phyloP scores from a whole-genome alignment of 1,140 invertebrate genomes.

The Hyposmocoma kahamanoa region DNA sequence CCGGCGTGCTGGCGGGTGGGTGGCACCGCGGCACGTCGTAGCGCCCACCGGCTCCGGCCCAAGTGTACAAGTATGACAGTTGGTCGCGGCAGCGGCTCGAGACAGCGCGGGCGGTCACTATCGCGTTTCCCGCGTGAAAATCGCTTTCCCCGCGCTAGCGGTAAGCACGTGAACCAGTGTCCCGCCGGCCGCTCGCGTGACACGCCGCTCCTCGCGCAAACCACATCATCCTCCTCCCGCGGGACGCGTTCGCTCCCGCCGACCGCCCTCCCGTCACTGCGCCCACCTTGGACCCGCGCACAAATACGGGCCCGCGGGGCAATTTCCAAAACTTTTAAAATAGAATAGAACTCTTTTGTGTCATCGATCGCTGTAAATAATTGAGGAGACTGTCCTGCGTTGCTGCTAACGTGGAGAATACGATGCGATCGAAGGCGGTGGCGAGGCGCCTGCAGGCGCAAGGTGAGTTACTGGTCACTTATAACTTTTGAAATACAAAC shows the following conservation, averaged over 20 bases:
- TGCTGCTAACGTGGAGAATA: slow-evolving; percentile 34
- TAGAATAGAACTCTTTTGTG: slow-evolving; percentile 21
- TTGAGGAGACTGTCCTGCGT: slow-evolving; percentile 41
- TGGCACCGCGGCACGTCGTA: not conserved
- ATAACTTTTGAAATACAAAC: slow-evolving; percentile 11
- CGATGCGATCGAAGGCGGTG: slow-evolving; percentile 74
- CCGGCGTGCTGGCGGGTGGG: not conserved
- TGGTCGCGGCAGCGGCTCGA: slow-evolving; percentile 43
- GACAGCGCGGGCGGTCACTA: slow-evolving; percentile 61
- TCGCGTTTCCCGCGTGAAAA: slow-evolving; percentile 68
- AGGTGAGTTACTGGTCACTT: slow-evolving; percentile 50
- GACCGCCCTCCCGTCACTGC: slow-evolving; percentile 37
- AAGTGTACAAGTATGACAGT: slow-evolving; percentile 33
- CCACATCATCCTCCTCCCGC: too few species aligned
- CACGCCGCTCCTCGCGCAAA: slow-evolving; percentile 52
- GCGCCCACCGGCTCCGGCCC: not conserved
- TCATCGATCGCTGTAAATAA: slow-evolving; percentile 51
- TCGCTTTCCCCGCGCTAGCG: slow-evolving; percentile 64
- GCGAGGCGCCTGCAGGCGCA: slow-evolving; percentile 72
- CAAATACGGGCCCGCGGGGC: slow-evolving; percentile 21
- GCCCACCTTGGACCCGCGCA: slow-evolving; percentile 43
- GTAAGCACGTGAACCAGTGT: slow-evolving; percentile 65
- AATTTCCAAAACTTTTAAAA: slow-evolving; percentile 49
- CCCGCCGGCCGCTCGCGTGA: slow-evolving; percentile 65
- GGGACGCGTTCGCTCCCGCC: slow-evolving; percentile 18